Evolutionary conservation across 92 coral and sea anemone species (phyloP).

Genomic region (Actinernus sp.): DNA sequence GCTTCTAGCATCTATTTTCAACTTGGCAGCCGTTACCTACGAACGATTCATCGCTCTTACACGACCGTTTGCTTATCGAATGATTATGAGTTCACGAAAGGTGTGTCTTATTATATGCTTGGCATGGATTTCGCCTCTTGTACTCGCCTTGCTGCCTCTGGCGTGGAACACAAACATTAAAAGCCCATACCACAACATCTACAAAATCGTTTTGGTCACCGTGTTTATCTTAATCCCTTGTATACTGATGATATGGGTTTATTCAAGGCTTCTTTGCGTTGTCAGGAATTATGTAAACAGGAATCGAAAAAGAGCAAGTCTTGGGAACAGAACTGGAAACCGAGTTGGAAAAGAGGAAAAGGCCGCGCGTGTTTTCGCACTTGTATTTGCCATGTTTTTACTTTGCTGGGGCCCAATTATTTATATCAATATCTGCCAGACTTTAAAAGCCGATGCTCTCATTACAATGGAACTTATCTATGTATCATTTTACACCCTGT

Average conservation of each 20-base stretch:
- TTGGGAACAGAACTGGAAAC: slow-evolving; percentile 60
- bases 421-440: slow-evolving; percentile 75
- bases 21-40: slow-evolving; percentile 88
- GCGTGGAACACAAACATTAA: slow-evolving; percentile 71
- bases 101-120: slow-evolving; percentile 35
- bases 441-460: slow-evolving; percentile 45
- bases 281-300: slow-evolving; percentile 60
- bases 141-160: slow-evolving; percentile 65
- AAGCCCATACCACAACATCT: slow-evolving; percentile 54
- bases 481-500: slow-evolving; percentile 75
- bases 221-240: slow-evolving; percentile 65
- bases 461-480: slow-evolving; percentile 54
- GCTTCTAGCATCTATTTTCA: slow-evolving; percentile 78
- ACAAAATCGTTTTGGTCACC: slow-evolving; percentile 41
- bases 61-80: slow-evolving; percentile 74
- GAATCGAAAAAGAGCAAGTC: slow-evolving; percentile 48
- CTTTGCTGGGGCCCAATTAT: slow-evolving; percentile 87
- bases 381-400: slow-evolving; percentile 73
- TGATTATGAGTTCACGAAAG: slow-evolving; percentile 57
- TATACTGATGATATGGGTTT: slow-evolving; percentile 68
- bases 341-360: slow-evolving; percentile 89
- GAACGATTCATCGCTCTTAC: slow-evolving; percentile 87
- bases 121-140: slow-evolving; percentile 72
- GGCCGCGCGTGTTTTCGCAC: slow-evolving; percentile 79
- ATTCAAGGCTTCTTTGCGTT: slow-evolving; percentile 57